Percentiles rank a stretch among this genome's conserved stretches.
Conservation (phyloP, 1,140 invertebrate species). For the Heliconius himera region DNA sequence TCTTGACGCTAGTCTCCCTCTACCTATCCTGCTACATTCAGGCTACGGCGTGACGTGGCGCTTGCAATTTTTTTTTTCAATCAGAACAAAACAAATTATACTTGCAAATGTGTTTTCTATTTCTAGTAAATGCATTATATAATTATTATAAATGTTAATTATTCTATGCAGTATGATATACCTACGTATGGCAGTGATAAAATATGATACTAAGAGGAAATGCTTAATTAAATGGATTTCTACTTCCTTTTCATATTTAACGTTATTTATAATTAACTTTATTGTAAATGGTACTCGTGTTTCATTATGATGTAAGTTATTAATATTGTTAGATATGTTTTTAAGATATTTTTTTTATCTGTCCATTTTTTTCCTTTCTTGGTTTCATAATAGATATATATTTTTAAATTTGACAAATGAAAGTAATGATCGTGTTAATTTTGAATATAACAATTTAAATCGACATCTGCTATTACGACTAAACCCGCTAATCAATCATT, state of each 20-base stretch:
- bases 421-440: too few relatives aligned
- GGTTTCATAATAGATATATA: too few relatives aligned
- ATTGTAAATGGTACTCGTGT: conserved; percentile 1
- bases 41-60: not conserved
- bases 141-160: not conserved
- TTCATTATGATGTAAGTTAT: not conserved
- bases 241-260: not conserved
- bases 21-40: not conserved
- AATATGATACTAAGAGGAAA: not conserved
- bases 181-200: not conserved
- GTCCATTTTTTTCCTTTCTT: too few relatives aligned
- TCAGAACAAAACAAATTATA: not conserved
- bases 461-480: too few relatives aligned
- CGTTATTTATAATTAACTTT: not conserved
- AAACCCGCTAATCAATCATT: too few relatives aligned
- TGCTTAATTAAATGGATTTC: not conserved
- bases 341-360: too few relatives aligned
- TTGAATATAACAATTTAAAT: too few relatives aligned
- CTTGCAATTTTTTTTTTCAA: not conserved
- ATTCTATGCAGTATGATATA: not conserved
- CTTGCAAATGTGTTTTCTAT: not conserved
- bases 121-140: not conserved
- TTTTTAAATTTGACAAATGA: too few relatives aligned
- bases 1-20: not conserved
- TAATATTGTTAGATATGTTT: too few relatives aligned